phyloP scores from a whole-genome alignment of 2,113 vertebrate genomes.

The Brachyhypopomus occidentalis region DNA sequence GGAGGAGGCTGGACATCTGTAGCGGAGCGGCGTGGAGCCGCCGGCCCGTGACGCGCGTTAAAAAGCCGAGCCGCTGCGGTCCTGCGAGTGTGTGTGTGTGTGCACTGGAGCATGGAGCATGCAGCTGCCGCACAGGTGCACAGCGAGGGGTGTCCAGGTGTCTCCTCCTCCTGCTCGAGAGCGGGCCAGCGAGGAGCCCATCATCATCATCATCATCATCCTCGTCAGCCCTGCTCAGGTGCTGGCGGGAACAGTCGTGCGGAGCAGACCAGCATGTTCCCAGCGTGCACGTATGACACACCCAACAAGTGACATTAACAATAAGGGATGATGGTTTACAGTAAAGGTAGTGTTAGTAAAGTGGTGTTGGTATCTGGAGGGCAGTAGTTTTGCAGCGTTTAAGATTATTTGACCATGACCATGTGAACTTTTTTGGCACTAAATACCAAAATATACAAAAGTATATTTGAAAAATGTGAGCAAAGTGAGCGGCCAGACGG shows the following conservation, averaged over 20 bases:
- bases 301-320: neutral
- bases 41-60: neutral
- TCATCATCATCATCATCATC: too few species aligned
- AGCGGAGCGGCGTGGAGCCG: constrained; percentile 1
- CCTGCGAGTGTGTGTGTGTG: neutral
- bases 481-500: too few species aligned
- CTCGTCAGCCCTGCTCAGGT: too few species aligned
- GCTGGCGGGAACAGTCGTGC: neutral
- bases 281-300: neutral
- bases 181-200: neutral
- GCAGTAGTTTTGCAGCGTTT: too few species aligned
- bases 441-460: too few species aligned
- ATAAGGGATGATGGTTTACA: too few species aligned
- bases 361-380: too few species aligned
- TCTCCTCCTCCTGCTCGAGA: neutral
- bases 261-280: too few species aligned
- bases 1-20: constrained; percentile 40
- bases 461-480: too few species aligned
- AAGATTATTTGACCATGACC: too few species aligned
- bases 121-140: constrained; percentile 22
- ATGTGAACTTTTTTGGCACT: too few species aligned
- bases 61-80: neutral
- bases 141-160: constrained; percentile 18
- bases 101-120: constrained; percentile 14
- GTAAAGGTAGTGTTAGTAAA: too few species aligned